phyloP scores from a whole-genome alignment of 1,140 invertebrate species.

The Drosophila ironensis region DNA sequence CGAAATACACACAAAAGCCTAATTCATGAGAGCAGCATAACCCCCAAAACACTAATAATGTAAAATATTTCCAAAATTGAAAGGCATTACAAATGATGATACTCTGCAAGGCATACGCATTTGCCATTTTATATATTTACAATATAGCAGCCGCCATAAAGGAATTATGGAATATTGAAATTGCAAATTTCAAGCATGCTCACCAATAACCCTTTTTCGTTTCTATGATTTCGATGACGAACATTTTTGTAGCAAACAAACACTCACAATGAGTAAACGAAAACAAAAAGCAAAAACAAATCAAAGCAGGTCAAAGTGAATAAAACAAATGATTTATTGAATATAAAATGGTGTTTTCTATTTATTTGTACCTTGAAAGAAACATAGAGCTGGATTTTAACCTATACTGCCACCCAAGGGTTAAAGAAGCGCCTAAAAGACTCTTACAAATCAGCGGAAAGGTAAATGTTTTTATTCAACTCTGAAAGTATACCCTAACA shows the following conservation, averaged over 20 bases:
- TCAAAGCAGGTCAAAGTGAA: conserved; percentile 52
- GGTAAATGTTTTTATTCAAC: no score
- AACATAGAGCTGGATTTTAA: no score
- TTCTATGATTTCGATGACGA: conserved; percentile 24
- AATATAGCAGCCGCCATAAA: conserved; percentile 30
- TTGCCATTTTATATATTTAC: conserved; percentile 68
- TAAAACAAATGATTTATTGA: conserved; percentile 56
- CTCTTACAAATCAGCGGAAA: no score
- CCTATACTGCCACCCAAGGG: no score
- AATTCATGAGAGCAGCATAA: conserved; percentile 10
- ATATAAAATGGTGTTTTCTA: conserved; percentile 16
- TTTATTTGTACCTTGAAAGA: no score
- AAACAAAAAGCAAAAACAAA: conserved; percentile 19
- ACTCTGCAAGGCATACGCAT: conserved; percentile 14
- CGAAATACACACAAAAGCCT: conserved; percentile 55
- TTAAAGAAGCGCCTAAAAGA: no score
- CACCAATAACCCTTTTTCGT: conserved; percentile 23
- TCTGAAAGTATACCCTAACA: no score
- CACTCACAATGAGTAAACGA: neutral
- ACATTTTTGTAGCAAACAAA: conserved; percentile 38
- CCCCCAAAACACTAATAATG: conserved; percentile 18
- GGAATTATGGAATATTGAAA: conserved; percentile 14
- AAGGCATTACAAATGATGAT: conserved; percentile 19
- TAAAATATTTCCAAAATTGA: conserved; percentile 50
- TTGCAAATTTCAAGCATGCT: conserved; percentile 1